A percentile compares a stretch with the other conserved stretches of the same genome.
Evolutionary conservation across 1,140 invertebrate genomes (phyloP).

Genomic region (Aphaenogaster floridana): DNA sequence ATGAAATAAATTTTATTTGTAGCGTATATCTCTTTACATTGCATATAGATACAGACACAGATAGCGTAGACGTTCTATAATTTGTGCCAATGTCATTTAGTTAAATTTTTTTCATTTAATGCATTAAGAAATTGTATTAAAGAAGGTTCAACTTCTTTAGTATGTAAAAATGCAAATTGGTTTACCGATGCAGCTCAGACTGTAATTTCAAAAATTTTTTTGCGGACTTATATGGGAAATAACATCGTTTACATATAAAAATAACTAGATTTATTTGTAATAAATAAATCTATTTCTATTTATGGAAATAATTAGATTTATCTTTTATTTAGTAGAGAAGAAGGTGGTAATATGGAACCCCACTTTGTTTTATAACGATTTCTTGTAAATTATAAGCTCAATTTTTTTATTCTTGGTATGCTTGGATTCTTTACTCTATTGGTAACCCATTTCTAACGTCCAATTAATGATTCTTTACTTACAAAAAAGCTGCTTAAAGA

Average conservation of each 20-base stretch:
- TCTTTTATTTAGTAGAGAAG: no score
- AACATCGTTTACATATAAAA: neutral
- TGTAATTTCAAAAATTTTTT: slow-evolving; percentile 1
- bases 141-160: neutral
- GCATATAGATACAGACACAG: neutral
- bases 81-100: neutral
- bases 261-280: neutral
- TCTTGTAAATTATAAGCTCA: no score
- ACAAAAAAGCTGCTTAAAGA: no score
- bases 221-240: neutral
- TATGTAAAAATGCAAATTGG: neutral
- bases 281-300: slow-evolving; percentile 44
- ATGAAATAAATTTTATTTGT: neutral
- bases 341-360: no score
- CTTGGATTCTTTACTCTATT: no score
- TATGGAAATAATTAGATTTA: slow-evolving; percentile 4
- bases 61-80: no score
- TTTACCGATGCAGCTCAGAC: neutral
- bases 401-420: no score
- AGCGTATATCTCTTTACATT: neutral
- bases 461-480: no score
- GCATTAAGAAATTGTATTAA: neutral
- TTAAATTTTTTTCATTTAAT: neutral
- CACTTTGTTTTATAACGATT: no score
- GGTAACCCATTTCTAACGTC: no score